Conservation (phyloP, 2,113 vertebrate species). For the Osmerus mordax region DNA sequence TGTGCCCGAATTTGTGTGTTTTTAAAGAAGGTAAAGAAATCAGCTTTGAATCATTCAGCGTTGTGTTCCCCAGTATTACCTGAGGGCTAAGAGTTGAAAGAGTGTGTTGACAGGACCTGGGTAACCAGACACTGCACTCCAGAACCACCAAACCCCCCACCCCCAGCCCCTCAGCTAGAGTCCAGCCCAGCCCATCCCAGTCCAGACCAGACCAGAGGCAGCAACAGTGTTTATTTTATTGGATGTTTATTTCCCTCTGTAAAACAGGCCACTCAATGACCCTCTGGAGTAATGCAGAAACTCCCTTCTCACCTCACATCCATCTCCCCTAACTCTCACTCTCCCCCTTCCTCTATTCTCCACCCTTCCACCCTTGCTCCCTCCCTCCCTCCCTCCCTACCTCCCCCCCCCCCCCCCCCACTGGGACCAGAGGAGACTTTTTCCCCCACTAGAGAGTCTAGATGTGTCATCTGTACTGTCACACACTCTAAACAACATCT, state of each 20-base stretch:
- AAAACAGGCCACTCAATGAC: constrained; percentile 66
- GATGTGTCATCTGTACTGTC: constrained; percentile 79
- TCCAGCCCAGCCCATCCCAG: background rate
- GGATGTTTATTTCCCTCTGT: constrained; percentile 67
- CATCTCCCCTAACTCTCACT: constrained; percentile 18
- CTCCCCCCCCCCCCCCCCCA: constrained; percentile 18
- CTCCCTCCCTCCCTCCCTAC: constrained; percentile 15
- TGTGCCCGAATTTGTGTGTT: background rate
- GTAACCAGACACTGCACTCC: background rate
- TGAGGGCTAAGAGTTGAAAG: background rate
- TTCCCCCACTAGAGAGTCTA: constrained; percentile 71
- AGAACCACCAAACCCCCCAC: background rate
- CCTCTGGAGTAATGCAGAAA: constrained; percentile 42
- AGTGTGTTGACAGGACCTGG: background rate
- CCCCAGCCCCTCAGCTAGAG: background rate
- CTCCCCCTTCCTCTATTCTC: background rate
- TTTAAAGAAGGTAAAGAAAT: too few species aligned
- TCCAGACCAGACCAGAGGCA: background rate
- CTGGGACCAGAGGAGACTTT: constrained; percentile 71
- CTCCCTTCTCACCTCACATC: constrained; percentile 7
- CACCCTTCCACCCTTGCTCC: background rate
- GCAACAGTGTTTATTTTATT: constrained; percentile 61
- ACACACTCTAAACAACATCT: constrained; percentile 77
- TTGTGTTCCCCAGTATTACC: background rate
- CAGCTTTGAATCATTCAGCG: too few species aligned